These are phyloP conservation scores for Capitella teleta DNA, from an alignment of 1,140 invertebrate genomes.

Conservation along the genomic window DNA sequence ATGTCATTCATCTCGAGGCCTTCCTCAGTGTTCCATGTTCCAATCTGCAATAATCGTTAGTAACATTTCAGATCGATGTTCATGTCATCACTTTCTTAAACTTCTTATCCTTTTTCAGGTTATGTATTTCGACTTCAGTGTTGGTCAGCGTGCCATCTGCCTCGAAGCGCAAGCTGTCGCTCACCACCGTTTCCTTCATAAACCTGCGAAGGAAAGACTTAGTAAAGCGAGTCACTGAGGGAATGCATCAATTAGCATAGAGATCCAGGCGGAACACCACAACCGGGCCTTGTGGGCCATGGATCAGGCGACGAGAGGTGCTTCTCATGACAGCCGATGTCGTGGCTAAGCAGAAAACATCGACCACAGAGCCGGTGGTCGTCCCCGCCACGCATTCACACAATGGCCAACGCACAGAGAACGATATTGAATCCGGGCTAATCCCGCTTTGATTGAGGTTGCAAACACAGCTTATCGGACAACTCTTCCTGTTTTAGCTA, in stretches of 20 bases:
- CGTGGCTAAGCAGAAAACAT: too few species aligned
- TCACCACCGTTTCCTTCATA: background rate
- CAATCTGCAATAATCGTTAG: slow-evolving; percentile 73
- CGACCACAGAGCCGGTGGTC: too few species aligned
- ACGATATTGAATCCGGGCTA: too few species aligned
- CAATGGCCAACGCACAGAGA: too few species aligned
- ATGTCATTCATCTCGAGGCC: slow-evolving; percentile 92
- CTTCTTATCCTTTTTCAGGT: slow-evolving; percentile 61
- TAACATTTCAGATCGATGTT: too few species aligned
- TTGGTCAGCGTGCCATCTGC: slow-evolving; percentile 74
- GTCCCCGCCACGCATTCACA: too few species aligned
- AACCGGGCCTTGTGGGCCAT: background rate
- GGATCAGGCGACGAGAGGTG: too few species aligned
- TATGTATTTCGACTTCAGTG: slow-evolving; percentile 84
- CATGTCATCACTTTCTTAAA: slow-evolving; percentile 91
- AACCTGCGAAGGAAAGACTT: background rate
- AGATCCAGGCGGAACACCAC: background rate
- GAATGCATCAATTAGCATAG: background rate
- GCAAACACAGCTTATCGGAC: too few species aligned
- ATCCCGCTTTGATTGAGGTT: too few species aligned
- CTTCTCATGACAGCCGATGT: too few species aligned
- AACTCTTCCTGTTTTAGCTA: background rate
- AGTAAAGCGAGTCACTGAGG: background rate
- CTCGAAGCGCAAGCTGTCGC: slow-evolving; percentile 54
- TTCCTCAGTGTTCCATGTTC: slow-evolving; percentile 72